phyloP scores from a whole-genome alignment of 2,888 invertebrate genomes.

The Caenorhabditis uteleia region DNA sequence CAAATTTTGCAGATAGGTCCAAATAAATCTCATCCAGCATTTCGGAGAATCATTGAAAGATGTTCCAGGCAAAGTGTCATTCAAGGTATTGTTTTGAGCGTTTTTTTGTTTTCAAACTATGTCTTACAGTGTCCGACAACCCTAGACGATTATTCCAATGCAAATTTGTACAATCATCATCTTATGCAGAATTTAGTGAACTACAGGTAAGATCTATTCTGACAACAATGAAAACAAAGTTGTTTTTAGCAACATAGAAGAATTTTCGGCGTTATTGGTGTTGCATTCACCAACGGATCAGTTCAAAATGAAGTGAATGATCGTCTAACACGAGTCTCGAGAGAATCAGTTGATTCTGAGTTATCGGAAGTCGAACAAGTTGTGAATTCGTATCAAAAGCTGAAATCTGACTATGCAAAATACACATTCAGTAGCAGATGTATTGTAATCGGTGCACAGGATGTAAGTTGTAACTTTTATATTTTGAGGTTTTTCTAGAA shows the following conservation, averaged over 20 bases:
- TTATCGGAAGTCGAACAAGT: conserved; percentile 24
- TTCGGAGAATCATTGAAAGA: conserved; percentile 53
- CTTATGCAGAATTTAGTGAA: conserved; percentile 59
- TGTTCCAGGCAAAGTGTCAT: conserved; percentile 47
- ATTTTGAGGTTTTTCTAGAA: background rate
- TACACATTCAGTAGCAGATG: conserved; percentile 59
- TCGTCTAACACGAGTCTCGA: conserved; percentile 8
- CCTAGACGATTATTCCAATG: conserved; percentile 58
- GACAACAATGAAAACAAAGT: background rate
- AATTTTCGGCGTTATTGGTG: conserved; percentile 62
- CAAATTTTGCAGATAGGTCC: conserved; percentile 42
- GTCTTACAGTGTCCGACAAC: conserved; percentile 61
- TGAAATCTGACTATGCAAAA: conserved; percentile 39
- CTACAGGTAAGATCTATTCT: conserved; percentile 50
- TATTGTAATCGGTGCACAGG: conserved; percentile 56
- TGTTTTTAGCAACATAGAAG: conserved; percentile 58
- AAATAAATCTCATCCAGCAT: conserved; percentile 34
- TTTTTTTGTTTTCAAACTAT: background rate
- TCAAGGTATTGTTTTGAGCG: conserved; percentile 38
- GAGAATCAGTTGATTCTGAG: conserved; percentile 24
- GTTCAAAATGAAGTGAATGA: background rate
- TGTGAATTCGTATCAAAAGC: conserved; percentile 21
- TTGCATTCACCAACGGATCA: conserved; percentile 45
- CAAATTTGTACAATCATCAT: conserved; percentile 52
- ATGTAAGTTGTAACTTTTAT: conserved; percentile 34